Evolutionary conservation across 2,888 invertebrate genomes (phyloP).

Genomic region (Pocota personata): DNA sequence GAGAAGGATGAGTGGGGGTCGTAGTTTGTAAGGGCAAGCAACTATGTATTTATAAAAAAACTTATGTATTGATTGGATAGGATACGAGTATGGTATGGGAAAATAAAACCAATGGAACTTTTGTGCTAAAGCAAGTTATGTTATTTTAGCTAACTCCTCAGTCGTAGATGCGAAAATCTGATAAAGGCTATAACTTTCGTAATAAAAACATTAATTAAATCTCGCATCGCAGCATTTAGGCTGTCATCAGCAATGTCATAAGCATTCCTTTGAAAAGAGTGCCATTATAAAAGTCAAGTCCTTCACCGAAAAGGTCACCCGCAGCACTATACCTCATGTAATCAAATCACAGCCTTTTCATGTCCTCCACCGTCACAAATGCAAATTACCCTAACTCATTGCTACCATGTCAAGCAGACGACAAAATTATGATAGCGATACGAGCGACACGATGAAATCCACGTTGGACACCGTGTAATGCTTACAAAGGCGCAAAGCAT

Average conservation of each 20-base stretch:
- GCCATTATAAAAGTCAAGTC: background rate
- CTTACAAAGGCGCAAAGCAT: conserved; percentile 29
- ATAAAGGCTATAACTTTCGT: too few species aligned
- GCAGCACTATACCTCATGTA: background rate
- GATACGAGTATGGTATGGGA: too few species aligned
- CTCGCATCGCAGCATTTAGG: background rate
- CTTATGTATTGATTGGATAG: too few species aligned
- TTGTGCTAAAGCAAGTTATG: too few species aligned
- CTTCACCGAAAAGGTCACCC: background rate
- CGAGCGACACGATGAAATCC: conserved; percentile 18
- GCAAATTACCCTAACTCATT: conserved; percentile 23
- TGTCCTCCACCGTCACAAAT: conserved; percentile 36
- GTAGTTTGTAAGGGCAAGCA: background rate
- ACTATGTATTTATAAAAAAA: background rate
- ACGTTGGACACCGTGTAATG: conserved; percentile 32
- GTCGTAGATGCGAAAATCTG: background rate
- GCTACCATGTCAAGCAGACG: background rate
- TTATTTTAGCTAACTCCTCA: too few species aligned
- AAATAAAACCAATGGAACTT: too few species aligned
- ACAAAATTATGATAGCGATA: conserved; percentile 37
- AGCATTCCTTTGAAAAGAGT: background rate
- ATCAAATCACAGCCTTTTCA: conserved; percentile 16
- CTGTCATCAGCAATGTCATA: background rate
- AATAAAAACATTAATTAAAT: too few species aligned
- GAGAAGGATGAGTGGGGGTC: background rate